Evolutionary conservation across 2,888 invertebrate species (phyloP).

Genomic region (Iselma pallidipennis): DNA sequence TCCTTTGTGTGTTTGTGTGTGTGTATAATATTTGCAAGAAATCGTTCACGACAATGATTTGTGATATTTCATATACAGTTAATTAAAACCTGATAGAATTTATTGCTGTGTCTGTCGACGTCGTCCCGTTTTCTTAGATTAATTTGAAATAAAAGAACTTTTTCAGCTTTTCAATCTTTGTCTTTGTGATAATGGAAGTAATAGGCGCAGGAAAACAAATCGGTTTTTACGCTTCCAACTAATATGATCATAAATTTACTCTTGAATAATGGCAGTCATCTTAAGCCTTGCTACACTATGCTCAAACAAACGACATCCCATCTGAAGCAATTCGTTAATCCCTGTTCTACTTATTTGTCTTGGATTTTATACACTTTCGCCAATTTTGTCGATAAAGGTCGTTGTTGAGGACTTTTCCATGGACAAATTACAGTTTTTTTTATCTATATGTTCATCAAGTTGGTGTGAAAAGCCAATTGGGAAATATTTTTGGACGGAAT

Average conservation of each 20-base stretch:
- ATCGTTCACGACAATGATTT: neutral
- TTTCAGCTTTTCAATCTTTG: constrained; percentile 9
- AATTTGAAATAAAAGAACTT: constrained; percentile 1
- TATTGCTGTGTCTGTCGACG: neutral
- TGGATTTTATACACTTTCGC: constrained; percentile 4
- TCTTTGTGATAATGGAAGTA: constrained; percentile 9
- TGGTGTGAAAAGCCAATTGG: no score
- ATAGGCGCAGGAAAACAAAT: constrained; percentile 18
- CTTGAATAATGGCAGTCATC: constrained; percentile 26
- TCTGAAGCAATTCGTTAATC: constrained; percentile 30
- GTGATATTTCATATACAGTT: neutral
- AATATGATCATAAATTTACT: constrained; percentile 28
- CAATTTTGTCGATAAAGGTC: neutral
- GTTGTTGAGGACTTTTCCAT: neutral
- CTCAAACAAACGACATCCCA: constrained; percentile 29
- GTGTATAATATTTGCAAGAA: no score
- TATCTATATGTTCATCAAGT: no score
- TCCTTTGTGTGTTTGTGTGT: no score
- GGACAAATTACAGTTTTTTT: no score
- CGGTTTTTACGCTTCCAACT: constrained; percentile 25
- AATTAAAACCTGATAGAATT: neutral
- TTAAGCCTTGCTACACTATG: constrained; percentile 24
- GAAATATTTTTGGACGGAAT: no score
- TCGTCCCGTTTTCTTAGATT: neutral
- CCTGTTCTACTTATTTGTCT: constrained; percentile 28